Conservation (phyloP, 92 coral and sea anemone species). For the Siderastrea radians region DNA sequence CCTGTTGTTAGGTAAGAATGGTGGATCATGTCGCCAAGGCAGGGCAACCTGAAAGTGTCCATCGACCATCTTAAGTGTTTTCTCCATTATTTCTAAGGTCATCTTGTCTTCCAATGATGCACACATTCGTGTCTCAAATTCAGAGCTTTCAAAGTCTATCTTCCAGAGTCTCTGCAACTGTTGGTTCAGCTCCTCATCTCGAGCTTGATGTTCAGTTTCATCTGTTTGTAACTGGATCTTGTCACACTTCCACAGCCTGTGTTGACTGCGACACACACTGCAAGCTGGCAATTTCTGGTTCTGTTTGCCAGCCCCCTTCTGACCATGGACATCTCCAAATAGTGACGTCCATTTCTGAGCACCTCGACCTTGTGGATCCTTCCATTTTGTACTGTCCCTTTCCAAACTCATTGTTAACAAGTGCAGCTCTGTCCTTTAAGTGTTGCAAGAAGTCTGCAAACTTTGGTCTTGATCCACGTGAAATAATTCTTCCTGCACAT, state of each 20-base stretch:
- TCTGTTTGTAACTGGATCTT: not conserved
- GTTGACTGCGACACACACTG: constrained; percentile 46
- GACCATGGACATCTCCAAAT: constrained; percentile 8
- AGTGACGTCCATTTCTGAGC: constrained; percentile 3
- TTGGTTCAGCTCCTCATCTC: constrained; percentile 26
- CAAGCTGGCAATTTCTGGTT: constrained; percentile 29
- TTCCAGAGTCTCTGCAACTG: constrained; percentile 55
- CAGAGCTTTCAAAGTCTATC: constrained; percentile 54
- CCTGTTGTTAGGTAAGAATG: constrained; percentile 44
- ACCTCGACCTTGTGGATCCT: constrained; percentile 1
- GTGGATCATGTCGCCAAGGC: constrained; percentile 68
- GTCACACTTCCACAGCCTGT: constrained; percentile 75
- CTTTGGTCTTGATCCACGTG: constrained; percentile 59
- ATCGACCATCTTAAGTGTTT: constrained; percentile 41
- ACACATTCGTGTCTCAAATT: constrained; percentile 36
- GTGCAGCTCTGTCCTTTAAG: constrained; percentile 68
- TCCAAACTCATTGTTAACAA: constrained; percentile 81
- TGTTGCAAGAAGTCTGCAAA: constrained; percentile 55
- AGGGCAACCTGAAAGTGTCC: not conserved
- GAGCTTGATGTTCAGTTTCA: constrained; percentile 4
- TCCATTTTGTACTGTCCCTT: constrained; percentile 30
- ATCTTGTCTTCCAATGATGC: constrained; percentile 60
- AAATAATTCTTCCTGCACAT: constrained; percentile 74
- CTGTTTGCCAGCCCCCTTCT: constrained; percentile 6
- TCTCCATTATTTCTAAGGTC: constrained; percentile 62